A percentile compares a stretch with the other conserved stretches of the same genome.
phyloP scores from a whole-genome alignment of 2,888 invertebrate species.

The Meta bourneti region DNA sequence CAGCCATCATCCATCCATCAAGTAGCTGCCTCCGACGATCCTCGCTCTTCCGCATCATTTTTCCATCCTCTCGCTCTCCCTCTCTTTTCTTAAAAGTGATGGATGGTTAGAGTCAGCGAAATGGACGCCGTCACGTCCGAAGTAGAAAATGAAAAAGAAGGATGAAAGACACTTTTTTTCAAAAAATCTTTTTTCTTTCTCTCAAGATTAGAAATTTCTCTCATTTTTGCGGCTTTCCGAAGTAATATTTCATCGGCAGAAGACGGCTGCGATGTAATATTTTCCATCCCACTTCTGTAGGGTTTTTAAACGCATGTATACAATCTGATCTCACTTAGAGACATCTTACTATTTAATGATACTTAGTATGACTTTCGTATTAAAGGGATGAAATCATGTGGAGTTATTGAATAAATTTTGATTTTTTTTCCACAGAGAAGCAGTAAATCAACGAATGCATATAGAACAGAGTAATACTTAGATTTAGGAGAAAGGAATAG shows the following conservation, averaged over 20 bases:
- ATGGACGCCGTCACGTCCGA: conserved; percentile 70
- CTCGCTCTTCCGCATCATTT: conserved; percentile 62
- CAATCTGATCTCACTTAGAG: no score
- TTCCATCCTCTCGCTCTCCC: conserved; percentile 48
- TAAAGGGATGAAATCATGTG: no score
- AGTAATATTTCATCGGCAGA: conserved; percentile 49
- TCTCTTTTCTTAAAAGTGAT: conserved; percentile 52
- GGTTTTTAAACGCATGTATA: background rate
- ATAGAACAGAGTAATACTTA: no score
- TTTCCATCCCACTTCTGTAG: background rate
- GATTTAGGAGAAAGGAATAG: no score
- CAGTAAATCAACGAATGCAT: no score
- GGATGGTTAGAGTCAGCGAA: conserved; percentile 66
- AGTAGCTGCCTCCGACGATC: conserved; percentile 59
- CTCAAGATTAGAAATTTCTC: conserved; percentile 62
- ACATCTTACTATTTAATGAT: no score
- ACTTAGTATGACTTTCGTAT: no score
- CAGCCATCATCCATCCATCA: conserved; percentile 72
- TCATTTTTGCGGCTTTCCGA: conserved; percentile 61
- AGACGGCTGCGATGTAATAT: conserved; percentile 5
- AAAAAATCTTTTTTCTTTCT: background rate
- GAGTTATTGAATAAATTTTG: no score
- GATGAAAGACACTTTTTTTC: conserved; percentile 25
- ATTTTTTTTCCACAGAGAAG: no score
- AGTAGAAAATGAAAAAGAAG: conserved; percentile 40